Conservation (phyloP, 2,797 vertebrate genomes). For the Notamacropus eugenii region DNA sequence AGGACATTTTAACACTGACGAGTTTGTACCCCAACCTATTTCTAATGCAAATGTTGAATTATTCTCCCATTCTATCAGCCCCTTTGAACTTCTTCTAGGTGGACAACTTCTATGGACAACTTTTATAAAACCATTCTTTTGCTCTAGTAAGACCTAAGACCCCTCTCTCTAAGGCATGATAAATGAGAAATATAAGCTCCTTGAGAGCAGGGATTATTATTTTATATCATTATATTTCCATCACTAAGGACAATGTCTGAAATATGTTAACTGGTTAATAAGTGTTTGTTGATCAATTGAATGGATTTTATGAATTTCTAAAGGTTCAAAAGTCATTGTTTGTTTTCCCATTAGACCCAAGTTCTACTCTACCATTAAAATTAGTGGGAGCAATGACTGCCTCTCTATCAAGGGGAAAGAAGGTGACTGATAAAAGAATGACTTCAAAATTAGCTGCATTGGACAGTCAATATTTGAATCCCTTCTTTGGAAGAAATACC, state of each 20-base stretch:
- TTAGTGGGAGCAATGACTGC: not conserved
- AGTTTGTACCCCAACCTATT: no score
- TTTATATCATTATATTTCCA: not conserved
- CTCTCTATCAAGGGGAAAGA: slow-evolving; percentile 20
- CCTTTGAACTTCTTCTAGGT: not conserved
- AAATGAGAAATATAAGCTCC: not conserved
- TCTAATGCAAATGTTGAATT: no score
- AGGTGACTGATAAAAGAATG: not conserved
- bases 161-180: not conserved
- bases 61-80: not conserved
- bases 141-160: not conserved
- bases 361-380: slow-evolving; percentile 9
- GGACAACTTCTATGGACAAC: not conserved
- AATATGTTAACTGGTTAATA: not conserved
- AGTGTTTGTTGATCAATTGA: not conserved
- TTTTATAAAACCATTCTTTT: not conserved
- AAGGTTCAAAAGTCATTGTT: not conserved
- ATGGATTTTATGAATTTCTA: not conserved
- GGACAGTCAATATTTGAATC: not conserved
- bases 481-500: slow-evolving; percentile 6
- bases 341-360: slow-evolving; percentile 11
- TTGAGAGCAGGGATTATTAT: not conserved
- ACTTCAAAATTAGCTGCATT: not conserved
- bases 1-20: no score
- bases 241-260: not conserved